phyloP scores from a whole-genome alignment of 2,888 invertebrate species.

The Eupithecia inturbata region DNA sequence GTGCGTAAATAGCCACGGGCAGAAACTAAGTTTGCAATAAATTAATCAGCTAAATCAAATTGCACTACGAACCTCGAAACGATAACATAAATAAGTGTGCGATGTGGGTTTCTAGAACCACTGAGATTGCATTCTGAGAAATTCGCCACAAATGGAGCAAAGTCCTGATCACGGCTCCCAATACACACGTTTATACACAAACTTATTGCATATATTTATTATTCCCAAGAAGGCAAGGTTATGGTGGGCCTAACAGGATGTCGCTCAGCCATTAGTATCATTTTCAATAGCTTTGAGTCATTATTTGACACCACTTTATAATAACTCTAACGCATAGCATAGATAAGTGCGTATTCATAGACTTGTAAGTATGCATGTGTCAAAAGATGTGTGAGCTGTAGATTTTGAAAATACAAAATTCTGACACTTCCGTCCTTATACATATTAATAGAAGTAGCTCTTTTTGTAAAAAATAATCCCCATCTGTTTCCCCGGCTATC shows the following conservation, averaged over 20 bases:
- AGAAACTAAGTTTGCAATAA: neutral
- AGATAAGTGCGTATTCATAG: neutral
- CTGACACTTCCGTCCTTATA: no score
- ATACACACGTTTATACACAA: neutral
- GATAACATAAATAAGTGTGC: conserved; percentile 12
- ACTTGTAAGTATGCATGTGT: neutral
- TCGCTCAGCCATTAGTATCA: conserved; percentile 35
- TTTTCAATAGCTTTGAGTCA: conserved; percentile 24
- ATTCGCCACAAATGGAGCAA: conserved; percentile 18
- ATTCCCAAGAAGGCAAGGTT: neutral
- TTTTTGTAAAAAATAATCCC: no score
- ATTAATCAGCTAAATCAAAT: conserved; percentile 7
- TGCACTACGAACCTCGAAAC: conserved; percentile 10
- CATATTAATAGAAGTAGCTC: no score
- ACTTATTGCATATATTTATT: conserved; percentile 2
- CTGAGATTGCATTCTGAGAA: conserved; percentile 23
- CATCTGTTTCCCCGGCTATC: no score
- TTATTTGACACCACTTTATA: conserved; percentile 10
- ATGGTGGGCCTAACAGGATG: conserved; percentile 29
- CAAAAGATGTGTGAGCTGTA: neutral
- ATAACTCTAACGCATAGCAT: conserved; percentile 2
- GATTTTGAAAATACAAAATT: no score
- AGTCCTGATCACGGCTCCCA: neutral
- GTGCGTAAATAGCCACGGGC: no score
- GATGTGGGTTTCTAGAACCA: conserved; percentile 18